Evolutionary conservation across 2,888 invertebrate genomes (phyloP).

Genomic region (Caenorhabditis virilis): DNA sequence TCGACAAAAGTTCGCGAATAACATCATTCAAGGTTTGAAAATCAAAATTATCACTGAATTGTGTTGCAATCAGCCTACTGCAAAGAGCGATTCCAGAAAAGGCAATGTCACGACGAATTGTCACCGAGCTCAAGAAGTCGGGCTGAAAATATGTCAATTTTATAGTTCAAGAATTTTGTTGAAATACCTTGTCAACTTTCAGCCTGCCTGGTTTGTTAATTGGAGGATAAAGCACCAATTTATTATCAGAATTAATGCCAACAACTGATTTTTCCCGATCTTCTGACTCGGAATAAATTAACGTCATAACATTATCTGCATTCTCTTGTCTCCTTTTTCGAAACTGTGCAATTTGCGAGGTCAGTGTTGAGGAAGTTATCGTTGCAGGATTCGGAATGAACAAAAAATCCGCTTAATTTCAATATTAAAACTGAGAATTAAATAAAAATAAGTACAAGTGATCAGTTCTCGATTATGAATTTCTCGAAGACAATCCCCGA

Average conservation of each 20-base stretch:
- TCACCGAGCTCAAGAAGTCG: constrained; percentile 40
- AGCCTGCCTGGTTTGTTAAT: constrained; percentile 25
- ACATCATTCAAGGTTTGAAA: constrained; percentile 57
- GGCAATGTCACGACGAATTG: constrained; percentile 56
- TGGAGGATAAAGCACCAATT: constrained; percentile 46
- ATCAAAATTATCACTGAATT: constrained; percentile 65
- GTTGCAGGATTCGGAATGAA: constrained; percentile 54
- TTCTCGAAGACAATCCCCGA: constrained; percentile 60
- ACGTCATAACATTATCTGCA: constrained; percentile 56
- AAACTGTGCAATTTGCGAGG: constrained; percentile 43
- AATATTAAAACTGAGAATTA: too few species aligned
- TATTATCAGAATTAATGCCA: constrained; percentile 41
- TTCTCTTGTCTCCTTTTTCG: constrained; percentile 44
- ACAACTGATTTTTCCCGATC: constrained; percentile 31
- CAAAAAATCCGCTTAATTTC: constrained; percentile 55
- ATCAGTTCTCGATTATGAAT: constrained; percentile 49
- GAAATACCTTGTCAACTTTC: constrained; percentile 40
- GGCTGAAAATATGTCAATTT: constrained; percentile 21
- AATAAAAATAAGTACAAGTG: constrained; percentile 5
- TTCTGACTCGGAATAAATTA: constrained; percentile 41
- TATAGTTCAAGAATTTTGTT: background rate
- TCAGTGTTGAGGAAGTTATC: constrained; percentile 43
- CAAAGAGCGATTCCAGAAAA: constrained; percentile 58
- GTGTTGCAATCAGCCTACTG: constrained; percentile 48
- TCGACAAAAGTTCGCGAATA: constrained; percentile 59